A percentile compares a stretch with the other conserved stretches of the same genome.
Evolutionary conservation across 2,113 vertebrate genomes (phyloP).

Genomic region (Leptodactylus fuscus): DNA sequence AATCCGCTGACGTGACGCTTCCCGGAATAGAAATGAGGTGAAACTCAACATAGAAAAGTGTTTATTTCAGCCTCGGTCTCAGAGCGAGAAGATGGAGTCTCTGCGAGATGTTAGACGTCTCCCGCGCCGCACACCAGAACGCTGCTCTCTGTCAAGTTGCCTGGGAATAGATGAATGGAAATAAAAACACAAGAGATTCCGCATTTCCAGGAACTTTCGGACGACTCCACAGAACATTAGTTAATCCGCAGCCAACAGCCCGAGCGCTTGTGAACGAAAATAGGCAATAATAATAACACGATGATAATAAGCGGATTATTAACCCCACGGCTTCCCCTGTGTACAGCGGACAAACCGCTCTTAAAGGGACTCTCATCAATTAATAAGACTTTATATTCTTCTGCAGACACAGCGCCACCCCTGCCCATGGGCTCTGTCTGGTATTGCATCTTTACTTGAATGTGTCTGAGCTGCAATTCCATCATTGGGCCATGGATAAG

Average conservation of each 20-base stretch:
- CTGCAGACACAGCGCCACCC: no score
- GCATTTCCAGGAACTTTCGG: conserved; percentile 37
- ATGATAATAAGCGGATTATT: neutral
- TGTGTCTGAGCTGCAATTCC: no score
- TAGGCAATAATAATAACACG: neutral
- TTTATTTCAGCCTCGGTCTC: conserved; percentile 14
- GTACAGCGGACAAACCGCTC: neutral
- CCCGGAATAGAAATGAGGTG: conserved; percentile 29
- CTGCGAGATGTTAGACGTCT: conserved; percentile 7
- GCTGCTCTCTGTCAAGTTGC: conserved; percentile 33
- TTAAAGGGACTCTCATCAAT: no score
- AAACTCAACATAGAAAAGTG: neutral
- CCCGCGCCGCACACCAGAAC: neutral
- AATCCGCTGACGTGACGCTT: neutral
- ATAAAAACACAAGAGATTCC: conserved; percentile 20
- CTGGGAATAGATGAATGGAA: conserved; percentile 48
- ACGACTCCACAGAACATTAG: neutral
- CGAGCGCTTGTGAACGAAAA: neutral
- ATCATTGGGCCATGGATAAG: no score
- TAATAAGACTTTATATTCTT: no score
- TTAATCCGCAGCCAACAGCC: neutral
- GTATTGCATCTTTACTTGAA: no score
- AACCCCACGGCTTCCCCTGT: neutral
- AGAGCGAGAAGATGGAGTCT: neutral
- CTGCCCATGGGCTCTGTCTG: no score